Evolutionary conservation across 53 echinoderm and acorn worm genomes (phyloP).

Genomic region (Holothuria scabra): DNA sequence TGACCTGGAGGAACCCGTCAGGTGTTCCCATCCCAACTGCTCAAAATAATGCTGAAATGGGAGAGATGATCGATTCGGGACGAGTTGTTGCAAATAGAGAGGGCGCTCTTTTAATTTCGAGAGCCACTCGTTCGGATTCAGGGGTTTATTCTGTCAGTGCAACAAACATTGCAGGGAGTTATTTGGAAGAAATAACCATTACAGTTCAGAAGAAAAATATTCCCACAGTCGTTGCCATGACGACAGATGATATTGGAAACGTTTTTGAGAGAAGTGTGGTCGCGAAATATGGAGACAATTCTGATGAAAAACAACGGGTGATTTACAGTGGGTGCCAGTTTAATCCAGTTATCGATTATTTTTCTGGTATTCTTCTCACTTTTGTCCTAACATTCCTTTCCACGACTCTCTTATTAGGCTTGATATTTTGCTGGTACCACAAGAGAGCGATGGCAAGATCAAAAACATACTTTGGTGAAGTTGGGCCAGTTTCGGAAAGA

Average conservation of each 20-base stretch:
- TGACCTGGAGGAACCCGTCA: not conserved
- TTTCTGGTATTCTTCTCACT: not conserved
- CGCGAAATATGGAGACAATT: not conserved
- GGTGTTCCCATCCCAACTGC: not conserved
- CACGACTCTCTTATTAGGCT: not conserved
- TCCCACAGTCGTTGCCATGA: not conserved
- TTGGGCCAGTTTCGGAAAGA: not conserved
- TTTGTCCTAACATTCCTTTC: not conserved
- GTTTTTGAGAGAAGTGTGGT: too few relatives aligned
- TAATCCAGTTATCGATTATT: not conserved
- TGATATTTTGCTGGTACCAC: conserved; percentile 24
- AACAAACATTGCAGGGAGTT: not conserved
- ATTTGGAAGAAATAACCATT: not conserved
- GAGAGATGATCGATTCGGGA: not conserved
- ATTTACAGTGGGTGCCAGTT: not conserved
- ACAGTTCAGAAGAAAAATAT: conserved; percentile 1
- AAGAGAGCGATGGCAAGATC: not conserved
- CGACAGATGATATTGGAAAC: not conserved
- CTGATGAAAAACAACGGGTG: not conserved
- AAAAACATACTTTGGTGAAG: conserved; percentile 1
- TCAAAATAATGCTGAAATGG: not conserved
- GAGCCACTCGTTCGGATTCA: not conserved
- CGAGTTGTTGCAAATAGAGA: not conserved
- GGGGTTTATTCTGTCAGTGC: conserved; percentile 11
- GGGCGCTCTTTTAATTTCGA: not conserved